Evolutionary conservation across 2,888 invertebrate species (phyloP), one percentile per base, ranked within the genome.

Genomic region (Thymelicus sylvestris): DNA sequence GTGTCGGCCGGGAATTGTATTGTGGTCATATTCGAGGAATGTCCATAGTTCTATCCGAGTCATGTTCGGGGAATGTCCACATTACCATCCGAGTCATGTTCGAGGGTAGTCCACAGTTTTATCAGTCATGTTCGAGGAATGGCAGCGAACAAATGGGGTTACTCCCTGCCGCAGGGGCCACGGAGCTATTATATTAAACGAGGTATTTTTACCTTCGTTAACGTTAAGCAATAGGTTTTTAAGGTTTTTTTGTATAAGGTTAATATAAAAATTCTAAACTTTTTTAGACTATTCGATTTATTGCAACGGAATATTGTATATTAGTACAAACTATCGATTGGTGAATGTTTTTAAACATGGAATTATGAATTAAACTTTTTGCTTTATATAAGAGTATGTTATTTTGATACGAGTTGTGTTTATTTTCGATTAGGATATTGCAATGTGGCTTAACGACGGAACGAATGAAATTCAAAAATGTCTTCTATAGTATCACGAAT

Each of bases 361-460:
- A 68, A 74, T 67, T 67, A 69, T 83, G 83, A 80, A 81, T 84
- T 81, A 82, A 75, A 85, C 72, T 78, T 82, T 86, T 83, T 74
- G 86, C 85, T 89, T 87, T 82, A 81, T 82, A 81, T 81, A 83
- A 82, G 81, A 81, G 81, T 86, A 83, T 89, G 86, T 91, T 76
- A 90, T 91, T 91, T 90, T 91, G 89, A 89, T 91, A 91, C 83
- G 82, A 85, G 82, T 83, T 78, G 79, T 85, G 83, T 87, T 88
- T 82, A 82, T 85, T 83, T 72, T 75, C 47, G 71, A 67, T 71
- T 74, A 75, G 74, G 74, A 77, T 77, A 76, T 80, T 78, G 73
- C 47, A 39, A 48, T 76, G 74, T 80, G 76, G 77, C 74, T 73
- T 74, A 77, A 80, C 72, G 75, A 75, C 75, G 74, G 74, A 70